Conservation (phyloP, 2,888 invertebrate species). For the Nomada fucata region DNA sequence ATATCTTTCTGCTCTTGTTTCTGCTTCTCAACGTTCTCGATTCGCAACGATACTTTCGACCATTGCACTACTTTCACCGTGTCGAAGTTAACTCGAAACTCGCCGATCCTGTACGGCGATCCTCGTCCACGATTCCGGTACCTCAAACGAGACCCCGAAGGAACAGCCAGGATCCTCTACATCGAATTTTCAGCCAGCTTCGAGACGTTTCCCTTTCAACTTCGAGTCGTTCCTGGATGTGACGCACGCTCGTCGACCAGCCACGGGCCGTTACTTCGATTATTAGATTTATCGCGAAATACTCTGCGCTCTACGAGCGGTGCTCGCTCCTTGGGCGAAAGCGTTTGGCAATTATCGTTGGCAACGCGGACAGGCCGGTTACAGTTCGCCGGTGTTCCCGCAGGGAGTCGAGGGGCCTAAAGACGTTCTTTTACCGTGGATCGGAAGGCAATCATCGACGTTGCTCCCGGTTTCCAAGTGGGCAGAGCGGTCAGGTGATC, state of each 20-base stretch:
- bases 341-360: conserved; percentile 69
- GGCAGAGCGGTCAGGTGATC: conserved; percentile 2
- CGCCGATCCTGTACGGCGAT: not conserved
- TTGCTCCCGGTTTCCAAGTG: conserved; percentile 3
- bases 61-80: conserved; percentile 40
- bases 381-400: not conserved
- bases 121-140: not conserved
- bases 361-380: conserved; percentile 28
- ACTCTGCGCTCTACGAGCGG: conserved; percentile 6
- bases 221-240: no score
- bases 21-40: conserved; percentile 2
- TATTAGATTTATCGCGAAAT: conserved; percentile 66
- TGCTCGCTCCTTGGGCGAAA: conserved; percentile 63
- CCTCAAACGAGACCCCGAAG: not conserved
- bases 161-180: not conserved
- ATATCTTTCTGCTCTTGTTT: not conserved
- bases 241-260: no score
- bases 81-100: conserved; percentile 7
- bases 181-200: not conserved
- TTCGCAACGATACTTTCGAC: conserved; percentile 25
- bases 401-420: not conserved
- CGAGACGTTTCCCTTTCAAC: not conserved
- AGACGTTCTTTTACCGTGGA: conserved; percentile 10
- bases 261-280: conserved; percentile 50
- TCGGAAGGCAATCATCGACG: conserved; percentile 36